Conservation (phyloP, 1,140 invertebrate genomes). For the Heterodera schachtii region DNA sequence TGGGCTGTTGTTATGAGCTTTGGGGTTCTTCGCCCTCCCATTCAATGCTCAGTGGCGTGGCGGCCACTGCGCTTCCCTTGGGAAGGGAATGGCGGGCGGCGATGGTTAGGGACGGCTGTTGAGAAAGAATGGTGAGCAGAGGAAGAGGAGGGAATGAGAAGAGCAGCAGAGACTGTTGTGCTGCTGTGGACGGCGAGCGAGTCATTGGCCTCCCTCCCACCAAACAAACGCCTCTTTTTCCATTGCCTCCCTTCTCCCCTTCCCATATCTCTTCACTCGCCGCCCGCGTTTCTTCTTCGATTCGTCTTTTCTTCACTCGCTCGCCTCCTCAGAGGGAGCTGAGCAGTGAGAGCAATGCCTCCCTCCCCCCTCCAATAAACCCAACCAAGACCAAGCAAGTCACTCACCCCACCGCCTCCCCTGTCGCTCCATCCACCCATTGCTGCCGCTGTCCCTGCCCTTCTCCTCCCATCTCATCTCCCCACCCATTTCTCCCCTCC, state of each 20-base stretch:
- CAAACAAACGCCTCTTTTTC: not conserved
- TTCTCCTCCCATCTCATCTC: constrained; percentile 2
- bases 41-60: not conserved
- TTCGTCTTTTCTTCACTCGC: not conserved
- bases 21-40: not conserved
- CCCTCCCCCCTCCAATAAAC: not conserved
- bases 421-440: not conserved
- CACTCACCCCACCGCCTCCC: not conserved
- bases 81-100: constrained; percentile 2
- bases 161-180: not conserved
- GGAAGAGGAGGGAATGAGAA: not conserved
- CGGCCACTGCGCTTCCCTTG: not conserved
- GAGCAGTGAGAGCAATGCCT: not conserved
- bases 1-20: not conserved
- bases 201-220: not conserved
- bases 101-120: not conserved
- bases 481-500: not conserved
- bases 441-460: not conserved
- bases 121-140: not conserved
- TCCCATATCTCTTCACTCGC: constrained; percentile 2
- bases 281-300: not conserved
- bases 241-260: not conserved
- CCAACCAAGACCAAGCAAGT: constrained; percentile 4
- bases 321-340: not conserved
- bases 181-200: not conserved